Conservation (phyloP, 2,113 vertebrate genomes). For the Nesoenas mayeri region DNA sequence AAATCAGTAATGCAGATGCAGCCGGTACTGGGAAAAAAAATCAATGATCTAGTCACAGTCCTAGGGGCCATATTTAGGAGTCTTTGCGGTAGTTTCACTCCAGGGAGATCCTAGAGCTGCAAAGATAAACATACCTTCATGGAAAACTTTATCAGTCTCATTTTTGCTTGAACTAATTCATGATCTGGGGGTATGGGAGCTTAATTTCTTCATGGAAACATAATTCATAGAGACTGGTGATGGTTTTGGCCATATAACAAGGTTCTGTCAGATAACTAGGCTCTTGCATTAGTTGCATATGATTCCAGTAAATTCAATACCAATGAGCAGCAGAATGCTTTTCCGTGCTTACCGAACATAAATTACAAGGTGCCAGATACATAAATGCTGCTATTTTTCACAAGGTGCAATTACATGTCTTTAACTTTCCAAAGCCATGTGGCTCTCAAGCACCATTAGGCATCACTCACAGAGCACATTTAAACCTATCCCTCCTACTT, state of each 20-base stretch:
- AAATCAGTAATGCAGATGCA: background rate
- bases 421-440: background rate
- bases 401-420: background rate
- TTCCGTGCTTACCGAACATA: background rate
- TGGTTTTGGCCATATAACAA: background rate
- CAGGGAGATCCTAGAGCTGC: background rate
- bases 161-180: background rate
- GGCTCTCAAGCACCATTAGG: background rate
- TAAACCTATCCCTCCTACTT: background rate
- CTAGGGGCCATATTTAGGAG: background rate
- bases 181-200: background rate
- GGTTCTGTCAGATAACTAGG: background rate
- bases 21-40: background rate
- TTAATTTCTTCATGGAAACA: background rate
- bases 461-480: background rate
- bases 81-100: background rate
- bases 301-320: background rate
- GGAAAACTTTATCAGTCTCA: background rate
- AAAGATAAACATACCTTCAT: background rate
- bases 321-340: background rate
- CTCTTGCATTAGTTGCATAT: background rate
- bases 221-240: background rate
- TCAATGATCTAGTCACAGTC: background rate
- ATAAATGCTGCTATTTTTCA: background rate
- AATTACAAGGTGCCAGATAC: background rate